Evolutionary conservation across 2,797 vertebrate genomes (phyloP).

Genomic region (Clarias platycephalus): DNA sequence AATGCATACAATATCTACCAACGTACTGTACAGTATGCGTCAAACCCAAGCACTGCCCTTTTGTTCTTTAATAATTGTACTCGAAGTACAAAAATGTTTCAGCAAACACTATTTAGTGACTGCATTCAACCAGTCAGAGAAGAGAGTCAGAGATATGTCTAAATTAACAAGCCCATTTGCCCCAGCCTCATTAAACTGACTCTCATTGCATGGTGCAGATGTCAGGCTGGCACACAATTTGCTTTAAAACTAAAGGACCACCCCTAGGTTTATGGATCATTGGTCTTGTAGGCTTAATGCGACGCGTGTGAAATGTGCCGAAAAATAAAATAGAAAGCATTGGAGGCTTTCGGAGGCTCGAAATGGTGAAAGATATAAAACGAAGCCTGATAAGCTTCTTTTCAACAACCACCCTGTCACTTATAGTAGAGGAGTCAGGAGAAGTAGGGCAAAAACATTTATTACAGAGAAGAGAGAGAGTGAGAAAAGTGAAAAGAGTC

Average conservation of each 20-base stretch:
- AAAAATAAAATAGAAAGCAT: constrained; percentile 34
- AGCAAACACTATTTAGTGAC: constrained; percentile 19
- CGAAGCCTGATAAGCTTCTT: constrained; percentile 50
- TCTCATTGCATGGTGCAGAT: constrained; percentile 23
- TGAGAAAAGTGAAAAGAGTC: constrained; percentile 37
- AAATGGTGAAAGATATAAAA: constrained; percentile 46
- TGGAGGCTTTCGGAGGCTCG: constrained; percentile 26
- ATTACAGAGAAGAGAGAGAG: constrained; percentile 23
- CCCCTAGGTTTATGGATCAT: constrained; percentile 48
- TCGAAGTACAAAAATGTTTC: background rate
- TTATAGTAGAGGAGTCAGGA: constrained; percentile 8
- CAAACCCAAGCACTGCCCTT: background rate
- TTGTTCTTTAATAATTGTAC: constrained; percentile 6
- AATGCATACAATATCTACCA: background rate
- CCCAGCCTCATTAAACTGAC: constrained; percentile 39
- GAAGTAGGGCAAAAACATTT: constrained; percentile 20
- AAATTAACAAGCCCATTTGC: constrained; percentile 41
- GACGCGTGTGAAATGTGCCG: constrained; percentile 33
- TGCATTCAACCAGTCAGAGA: constrained; percentile 14
- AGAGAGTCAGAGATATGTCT: constrained; percentile 30
- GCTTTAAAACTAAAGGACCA: constrained; percentile 46
- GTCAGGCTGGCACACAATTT: constrained; percentile 29
- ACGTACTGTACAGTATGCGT: background rate
- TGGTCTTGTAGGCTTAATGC: constrained; percentile 30
- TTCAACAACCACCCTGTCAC: constrained; percentile 40